Base-by-base conservation (phyloP, 2,113 vertebrate genomes). In the Chaenogobius annularis region DNA sequence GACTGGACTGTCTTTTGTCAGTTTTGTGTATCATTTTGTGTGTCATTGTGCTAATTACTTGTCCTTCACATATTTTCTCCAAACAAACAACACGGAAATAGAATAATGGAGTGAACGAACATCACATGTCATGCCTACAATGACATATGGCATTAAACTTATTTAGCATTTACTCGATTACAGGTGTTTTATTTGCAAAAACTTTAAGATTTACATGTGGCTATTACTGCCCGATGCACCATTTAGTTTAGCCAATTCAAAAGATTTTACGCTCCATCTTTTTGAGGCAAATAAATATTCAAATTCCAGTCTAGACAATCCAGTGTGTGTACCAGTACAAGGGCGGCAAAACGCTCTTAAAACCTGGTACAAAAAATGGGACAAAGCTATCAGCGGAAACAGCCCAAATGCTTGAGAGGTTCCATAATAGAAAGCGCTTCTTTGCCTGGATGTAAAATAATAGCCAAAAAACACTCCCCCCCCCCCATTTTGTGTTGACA, bases 321-420 rank as follows among this genome's bases (percentile, higher is more conserved):
- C 66, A 73, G 61, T 48, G 81, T 70, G 80, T 59, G 61, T 81
- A 77, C 84, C 82, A 88, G 86, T 83, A 86, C 77, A 85, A 72
- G 31, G 74, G 75, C 66, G 67, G 59, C 19, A 74, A 62, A 66
- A 68, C 69, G 78, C 78, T 82, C 72, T 81, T 44, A 46, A 79
- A 84, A 80, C 66, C 67, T 7, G 37, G 64, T 73, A 55, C 54
- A 3, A 7, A 40, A n/a, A 83, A 68, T 81, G 80, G 81, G 70
- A 89, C 83, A 89, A 85, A 83, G 86, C 82, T 87, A 91, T 88
- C 89, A 84, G 83, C 61, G 40, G 66, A 0, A 63, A 84, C 85
- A 86, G 87, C 84, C 71, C 85, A 78, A 82, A 80, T 58, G 85
- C 68, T 75, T 81, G 85, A 86, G 79, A 83, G 72, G 79, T 77